Evolutionary conservation across 1,140 invertebrate species (phyloP), one percentile per base, ranked within the genome.

Genomic region (Polypedilum pembai): DNA sequence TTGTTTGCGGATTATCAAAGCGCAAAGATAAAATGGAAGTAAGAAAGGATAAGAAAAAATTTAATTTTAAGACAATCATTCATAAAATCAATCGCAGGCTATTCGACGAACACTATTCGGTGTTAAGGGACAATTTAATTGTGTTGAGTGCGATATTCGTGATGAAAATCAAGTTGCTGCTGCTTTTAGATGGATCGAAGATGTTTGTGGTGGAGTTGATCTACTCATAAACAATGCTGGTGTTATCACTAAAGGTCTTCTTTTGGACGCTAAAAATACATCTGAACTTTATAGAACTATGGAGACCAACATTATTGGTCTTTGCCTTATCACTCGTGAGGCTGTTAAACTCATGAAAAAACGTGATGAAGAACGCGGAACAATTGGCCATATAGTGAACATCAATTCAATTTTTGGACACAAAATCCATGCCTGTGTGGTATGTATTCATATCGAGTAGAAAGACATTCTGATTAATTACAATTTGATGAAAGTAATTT

Each of bases 381-480:
- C 87, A 15, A 83, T 87, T 76, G 89, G 88, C 8, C 88, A 90
- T 76, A 86, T 90, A 74, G 85, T 90, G 73, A 85, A 89, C 75
- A 83, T 90, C 41, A 89, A 87, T 80, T 88, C 87, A 0, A 75
- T 75, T 41, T 33, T 41, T 15, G 63, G 63, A 4, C 21, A 76
- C 63, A 74, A 81, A 75, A 75, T 83, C 2, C 82, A 79, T 5
- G 15, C 69, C n/a, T 65, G 40, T 72, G 33, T 66, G 8, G 45
- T 56, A 56, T 1, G 24, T 33, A 33, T 33, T 33, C 5, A 33
- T 33, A 33, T n/a, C n/a, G n/a, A n/a, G n/a, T n/a, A n/a, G n/a
- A n/a, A n/a, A n/a, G n/a, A n/a, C n/a, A n/a, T n/a, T n/a, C n/a
- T n/a, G n/a, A n/a, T n/a, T n/a, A n/a, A n/a, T n/a, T n/a, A n/a